Percentiles rank a stretch among this genome's conserved stretches.
Evolutionary conservation across 2,797 vertebrate species (phyloP).

Genomic region (Podarcis lilfordi): DNA sequence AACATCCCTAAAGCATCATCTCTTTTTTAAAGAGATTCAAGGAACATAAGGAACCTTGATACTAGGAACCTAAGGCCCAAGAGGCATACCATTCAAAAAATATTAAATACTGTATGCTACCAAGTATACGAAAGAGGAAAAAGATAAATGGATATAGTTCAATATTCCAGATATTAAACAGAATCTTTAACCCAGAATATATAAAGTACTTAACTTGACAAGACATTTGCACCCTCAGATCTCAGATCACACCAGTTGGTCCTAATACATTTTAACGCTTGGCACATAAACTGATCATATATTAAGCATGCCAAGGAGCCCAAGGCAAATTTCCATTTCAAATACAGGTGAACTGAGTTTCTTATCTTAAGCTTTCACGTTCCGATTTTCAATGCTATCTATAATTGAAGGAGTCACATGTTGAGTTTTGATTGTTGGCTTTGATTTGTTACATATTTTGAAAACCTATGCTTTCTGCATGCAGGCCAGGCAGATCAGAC

Average conservation of each 20-base stretch:
- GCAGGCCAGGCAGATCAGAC: background rate
- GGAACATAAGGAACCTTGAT: too few species aligned
- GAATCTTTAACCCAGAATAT: background rate
- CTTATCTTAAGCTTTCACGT: slow-evolving; percentile 3
- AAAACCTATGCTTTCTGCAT: background rate
- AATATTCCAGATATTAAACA: background rate
- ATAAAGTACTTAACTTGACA: background rate
- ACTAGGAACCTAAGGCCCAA: too few species aligned
- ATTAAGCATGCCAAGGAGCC: slow-evolving; percentile 7
- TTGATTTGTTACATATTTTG: background rate
- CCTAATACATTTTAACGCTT: background rate
- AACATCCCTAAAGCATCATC: too few species aligned
- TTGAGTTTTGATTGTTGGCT: background rate
- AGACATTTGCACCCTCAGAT: background rate
- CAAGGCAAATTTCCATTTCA: background rate
- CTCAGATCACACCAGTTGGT: background rate
- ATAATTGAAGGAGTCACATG: background rate
- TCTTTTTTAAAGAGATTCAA: too few species aligned
- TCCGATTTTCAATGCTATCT: background rate
- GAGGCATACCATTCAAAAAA: background rate
- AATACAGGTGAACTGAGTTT: background rate
- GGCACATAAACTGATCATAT: background rate
- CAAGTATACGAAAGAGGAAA: background rate
- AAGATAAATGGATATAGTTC: background rate
- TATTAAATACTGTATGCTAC: background rate